Conservation (phyloP, 1,140 invertebrate species). For the Berghia stephanieae region DNA sequence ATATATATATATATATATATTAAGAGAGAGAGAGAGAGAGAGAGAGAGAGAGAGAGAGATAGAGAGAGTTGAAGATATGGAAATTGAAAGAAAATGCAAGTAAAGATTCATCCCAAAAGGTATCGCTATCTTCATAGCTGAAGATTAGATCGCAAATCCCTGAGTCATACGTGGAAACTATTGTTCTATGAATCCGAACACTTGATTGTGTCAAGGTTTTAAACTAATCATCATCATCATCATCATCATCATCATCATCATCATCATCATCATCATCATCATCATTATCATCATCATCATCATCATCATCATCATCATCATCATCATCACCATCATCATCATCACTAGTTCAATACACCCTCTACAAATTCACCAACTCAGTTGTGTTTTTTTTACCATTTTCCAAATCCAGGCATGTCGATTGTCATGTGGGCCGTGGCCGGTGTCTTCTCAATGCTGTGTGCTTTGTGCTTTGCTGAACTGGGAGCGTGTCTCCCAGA, state of each 20-base stretch:
- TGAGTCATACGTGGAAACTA: too few relatives aligned
- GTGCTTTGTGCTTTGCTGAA: slow-evolving; percentile 91
- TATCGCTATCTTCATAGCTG: too few relatives aligned
- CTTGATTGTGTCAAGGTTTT: not conserved
- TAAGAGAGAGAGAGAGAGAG: too few relatives aligned
- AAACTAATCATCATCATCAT: slow-evolving; percentile 31
- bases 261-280: slow-evolving; percentile 30
- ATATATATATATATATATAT: too few relatives aligned
- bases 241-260: slow-evolving; percentile 30
- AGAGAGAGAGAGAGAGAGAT: too few relatives aligned
- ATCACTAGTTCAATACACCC: not conserved
- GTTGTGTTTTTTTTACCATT: slow-evolving; percentile 82
- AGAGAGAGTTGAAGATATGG: too few relatives aligned
- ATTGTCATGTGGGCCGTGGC: slow-evolving; percentile 83
- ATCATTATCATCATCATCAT: slow-evolving; percentile 23
- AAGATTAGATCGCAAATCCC: too few relatives aligned
- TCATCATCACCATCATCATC: slow-evolving; percentile 23
- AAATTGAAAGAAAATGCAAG: too few relatives aligned
- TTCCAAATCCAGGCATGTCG: slow-evolving; percentile 82
- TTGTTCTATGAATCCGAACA: too few relatives aligned
- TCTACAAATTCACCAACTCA: too few relatives aligned
- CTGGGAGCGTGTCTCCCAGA: slow-evolving; percentile 91
- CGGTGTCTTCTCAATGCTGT: slow-evolving; percentile 82
- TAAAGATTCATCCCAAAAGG: too few relatives aligned
- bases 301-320: slow-evolving; percentile 20